Conservation (phyloP, 2,888 invertebrate species). For the Stenoptilia bipunctidactyla region DNA sequence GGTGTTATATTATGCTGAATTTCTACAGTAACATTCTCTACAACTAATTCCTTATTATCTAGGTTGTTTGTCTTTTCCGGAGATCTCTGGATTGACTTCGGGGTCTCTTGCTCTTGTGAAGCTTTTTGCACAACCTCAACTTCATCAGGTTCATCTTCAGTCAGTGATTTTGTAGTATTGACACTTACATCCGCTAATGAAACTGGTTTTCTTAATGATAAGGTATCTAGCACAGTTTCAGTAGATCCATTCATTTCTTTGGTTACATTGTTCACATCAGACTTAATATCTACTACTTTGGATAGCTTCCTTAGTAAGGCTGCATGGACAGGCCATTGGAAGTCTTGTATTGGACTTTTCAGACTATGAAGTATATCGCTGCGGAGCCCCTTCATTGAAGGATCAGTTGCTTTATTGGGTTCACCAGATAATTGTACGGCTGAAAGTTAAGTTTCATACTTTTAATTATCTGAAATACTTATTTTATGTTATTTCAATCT, state of each 20-base stretch:
- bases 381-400: slow-evolving; percentile 56
- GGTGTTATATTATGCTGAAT: slow-evolving; percentile 63
- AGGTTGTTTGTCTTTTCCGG: slow-evolving; percentile 21
- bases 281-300: slow-evolving; percentile 58
- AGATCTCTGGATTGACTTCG: slow-evolving; percentile 22
- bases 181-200: slow-evolving; percentile 55
- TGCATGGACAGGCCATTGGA: slow-evolving; percentile 56
- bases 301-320: slow-evolving; percentile 52
- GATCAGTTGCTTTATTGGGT: slow-evolving; percentile 54
- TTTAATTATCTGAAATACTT: no score
- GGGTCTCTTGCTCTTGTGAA: slow-evolving; percentile 13
- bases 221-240: slow-evolving; percentile 31
- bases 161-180: slow-evolving; percentile 50
- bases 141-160: slow-evolving; percentile 30
- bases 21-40: slow-evolving; percentile 63
- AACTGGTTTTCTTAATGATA: slow-evolving; percentile 31
- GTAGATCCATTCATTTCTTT: slow-evolving; percentile 52
- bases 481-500: no score
- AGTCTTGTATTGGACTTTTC: slow-evolving; percentile 29
- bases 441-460: slow-evolving; percentile 27
- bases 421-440: slow-evolving; percentile 57
- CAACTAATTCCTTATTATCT: slow-evolving; percentile 38
- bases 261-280: slow-evolving; percentile 32
- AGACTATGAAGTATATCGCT: slow-evolving; percentile 49
- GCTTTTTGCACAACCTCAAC: slow-evolving; percentile 15